Evolutionary conservation across 2,888 invertebrate species (phyloP).

Genomic region (Neocrepidodera transversa): DNA sequence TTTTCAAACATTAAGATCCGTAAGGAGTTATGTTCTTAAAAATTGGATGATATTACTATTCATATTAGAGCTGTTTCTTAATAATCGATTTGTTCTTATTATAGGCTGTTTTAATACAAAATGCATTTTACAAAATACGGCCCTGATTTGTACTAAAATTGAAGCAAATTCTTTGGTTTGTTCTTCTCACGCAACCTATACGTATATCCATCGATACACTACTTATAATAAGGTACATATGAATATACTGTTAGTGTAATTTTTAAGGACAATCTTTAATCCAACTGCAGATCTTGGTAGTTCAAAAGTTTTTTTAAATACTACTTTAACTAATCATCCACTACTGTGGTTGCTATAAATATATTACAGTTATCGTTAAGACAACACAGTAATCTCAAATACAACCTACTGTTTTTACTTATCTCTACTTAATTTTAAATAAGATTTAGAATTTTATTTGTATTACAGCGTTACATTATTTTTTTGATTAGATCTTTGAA

Average conservation of each 20-base stretch:
- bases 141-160: constrained; percentile 47
- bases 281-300: too few species aligned
- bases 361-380: constrained; percentile 32
- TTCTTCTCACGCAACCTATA: constrained; percentile 24
- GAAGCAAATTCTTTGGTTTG: constrained; percentile 50
- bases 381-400: constrained; percentile 40
- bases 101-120: too few species aligned
- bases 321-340: constrained; percentile 5
- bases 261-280: too few species aligned
- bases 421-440: constrained; percentile 42
- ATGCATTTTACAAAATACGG: not conserved
- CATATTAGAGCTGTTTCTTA: too few species aligned
- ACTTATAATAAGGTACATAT: too few species aligned
- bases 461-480: not conserved
- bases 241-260: too few species aligned
- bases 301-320: too few species aligned
- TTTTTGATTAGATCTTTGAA: not conserved
- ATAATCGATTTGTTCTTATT: too few species aligned
- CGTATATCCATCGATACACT: not conserved
- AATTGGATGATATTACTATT: too few species aligned
- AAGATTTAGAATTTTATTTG: constrained; percentile 41
- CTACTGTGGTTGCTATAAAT: constrained; percentile 23
- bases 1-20: too few species aligned
- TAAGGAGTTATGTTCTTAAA: too few species aligned
- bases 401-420: constrained; percentile 44